These are phyloP conservation scores for Hemibagrus guttatus DNA, from an alignment of 2,797 vertebrate species.

Conservation along the genomic window DNA sequence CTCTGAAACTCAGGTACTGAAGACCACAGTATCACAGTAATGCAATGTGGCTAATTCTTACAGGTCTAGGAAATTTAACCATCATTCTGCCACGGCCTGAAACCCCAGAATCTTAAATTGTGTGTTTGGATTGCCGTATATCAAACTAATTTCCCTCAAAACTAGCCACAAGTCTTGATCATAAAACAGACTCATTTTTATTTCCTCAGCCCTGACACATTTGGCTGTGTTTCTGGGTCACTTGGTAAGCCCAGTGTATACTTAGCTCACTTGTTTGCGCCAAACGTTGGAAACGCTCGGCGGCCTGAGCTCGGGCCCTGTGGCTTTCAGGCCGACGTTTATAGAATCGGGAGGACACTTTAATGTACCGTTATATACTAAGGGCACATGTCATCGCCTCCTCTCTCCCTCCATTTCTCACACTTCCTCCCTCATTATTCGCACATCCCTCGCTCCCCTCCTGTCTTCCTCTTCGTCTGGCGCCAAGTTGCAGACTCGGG, in stretches of 20 bases:
- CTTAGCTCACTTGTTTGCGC: constrained; percentile 68
- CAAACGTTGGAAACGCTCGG: constrained; percentile 66
- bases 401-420: constrained; percentile 50
- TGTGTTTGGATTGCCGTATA: constrained; percentile 71
- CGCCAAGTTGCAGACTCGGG: constrained; percentile 52
- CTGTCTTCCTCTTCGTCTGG: constrained; percentile 63
- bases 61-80: constrained; percentile 61
- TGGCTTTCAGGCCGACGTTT: constrained; percentile 67
- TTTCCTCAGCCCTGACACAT: constrained; percentile 72
- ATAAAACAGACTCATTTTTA: constrained; percentile 68
- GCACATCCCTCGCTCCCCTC: constrained; percentile 52
- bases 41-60: constrained; percentile 60
- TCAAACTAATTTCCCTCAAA: constrained; percentile 71
- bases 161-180: constrained; percentile 68
- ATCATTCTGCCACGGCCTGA: constrained; percentile 62
- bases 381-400: constrained; percentile 54
- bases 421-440: constrained; percentile 59
- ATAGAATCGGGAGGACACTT: constrained; percentile 71
- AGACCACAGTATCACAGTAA: background rate
- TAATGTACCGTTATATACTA: constrained; percentile 68
- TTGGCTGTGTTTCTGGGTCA: constrained; percentile 74
- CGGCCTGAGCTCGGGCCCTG: constrained; percentile 47
- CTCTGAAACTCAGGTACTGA: background rate
- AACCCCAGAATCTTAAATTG: constrained; percentile 71
- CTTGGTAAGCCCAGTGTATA: constrained; percentile 68